A percentile compares a stretch with the other conserved stretches of the same genome.
phyloP scores from a whole-genome alignment of 2,113 vertebrate species.

The Ptychochromis oligacanthus region DNA sequence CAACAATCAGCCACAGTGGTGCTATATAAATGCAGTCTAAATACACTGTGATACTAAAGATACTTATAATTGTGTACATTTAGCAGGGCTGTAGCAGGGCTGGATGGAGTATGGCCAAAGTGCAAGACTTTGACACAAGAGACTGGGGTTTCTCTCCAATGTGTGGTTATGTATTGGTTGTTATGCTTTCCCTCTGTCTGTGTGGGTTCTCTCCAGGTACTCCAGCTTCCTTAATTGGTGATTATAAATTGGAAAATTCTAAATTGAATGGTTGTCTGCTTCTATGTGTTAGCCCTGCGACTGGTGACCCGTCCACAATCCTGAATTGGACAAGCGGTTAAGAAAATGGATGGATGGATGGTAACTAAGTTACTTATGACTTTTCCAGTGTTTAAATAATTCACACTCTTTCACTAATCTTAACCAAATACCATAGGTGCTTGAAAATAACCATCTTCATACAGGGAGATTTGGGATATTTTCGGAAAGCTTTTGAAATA shows the following conservation, averaged over 20 bases:
- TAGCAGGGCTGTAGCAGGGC: not conserved
- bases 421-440: not conserved
- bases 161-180: not conserved
- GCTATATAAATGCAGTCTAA: not conserved
- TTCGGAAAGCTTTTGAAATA: slow-evolving; percentile 1
- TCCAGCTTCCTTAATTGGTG: not conserved
- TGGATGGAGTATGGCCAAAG: not conserved
- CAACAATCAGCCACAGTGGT: not conserved
- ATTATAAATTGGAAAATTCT: not conserved
- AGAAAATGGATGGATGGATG: too few relatives aligned
- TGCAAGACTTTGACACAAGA: too few relatives aligned
- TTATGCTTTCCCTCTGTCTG: not conserved
- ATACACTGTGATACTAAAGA: not conserved
- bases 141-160: not conserved
- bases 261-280: not conserved
- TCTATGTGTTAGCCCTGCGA: not conserved
- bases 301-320: not conserved
- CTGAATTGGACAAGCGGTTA: too few relatives aligned
- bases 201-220: not conserved
- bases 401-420: not conserved
- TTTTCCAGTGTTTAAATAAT: not conserved
- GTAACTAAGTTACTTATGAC: too few relatives aligned
- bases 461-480: not conserved
- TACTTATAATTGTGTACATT: not conserved
- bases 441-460: not conserved